Evolutionary conservation across 1,140 invertebrate species (phyloP).

Genomic region (Tigriopus japonicus): DNA sequence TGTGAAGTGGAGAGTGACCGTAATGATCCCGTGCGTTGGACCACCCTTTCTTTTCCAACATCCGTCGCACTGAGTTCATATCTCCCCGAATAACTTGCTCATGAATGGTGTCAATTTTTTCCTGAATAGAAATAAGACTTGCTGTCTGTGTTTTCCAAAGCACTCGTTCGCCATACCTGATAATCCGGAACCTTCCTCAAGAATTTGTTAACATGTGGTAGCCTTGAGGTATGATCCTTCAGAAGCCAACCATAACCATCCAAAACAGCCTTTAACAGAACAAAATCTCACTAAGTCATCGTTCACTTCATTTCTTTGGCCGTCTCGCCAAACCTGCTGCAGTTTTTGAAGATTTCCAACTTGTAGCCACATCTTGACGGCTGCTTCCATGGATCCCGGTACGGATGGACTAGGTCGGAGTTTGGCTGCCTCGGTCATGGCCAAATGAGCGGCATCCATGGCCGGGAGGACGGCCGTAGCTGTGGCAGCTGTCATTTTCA

Average conservation of each 20-base stretch:
- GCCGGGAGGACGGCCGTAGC: neutral
- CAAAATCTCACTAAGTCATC: neutral
- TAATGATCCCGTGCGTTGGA: constrained; percentile 2
- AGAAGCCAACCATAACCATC: constrained; percentile 12
- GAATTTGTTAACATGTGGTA: constrained; percentile 9
- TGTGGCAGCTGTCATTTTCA: too few relatives aligned
- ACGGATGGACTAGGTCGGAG: neutral
- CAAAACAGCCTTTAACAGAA: neutral
- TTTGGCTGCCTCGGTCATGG: neutral
- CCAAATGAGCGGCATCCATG: neutral
- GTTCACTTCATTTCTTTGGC: neutral
- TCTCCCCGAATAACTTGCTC: constrained; percentile 7
- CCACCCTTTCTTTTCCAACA: constrained; percentile 7
- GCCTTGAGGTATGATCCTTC: constrained; percentile 3
- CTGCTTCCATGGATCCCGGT: constrained; percentile 9
- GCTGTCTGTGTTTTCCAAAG: neutral
- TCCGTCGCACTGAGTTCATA: neutral
- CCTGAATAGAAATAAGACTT: neutral
- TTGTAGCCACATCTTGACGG: constrained; percentile 9
- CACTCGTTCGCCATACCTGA: neutral
- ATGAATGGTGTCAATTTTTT: constrained; percentile 13
- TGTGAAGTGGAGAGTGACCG: constrained; percentile 6
- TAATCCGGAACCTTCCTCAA: constrained; percentile 4
- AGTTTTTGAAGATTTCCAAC: constrained; percentile 7
- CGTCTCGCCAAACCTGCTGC: neutral